Conservation (phyloP, 2,888 invertebrate genomes). For the Baronia brevicornis region DNA sequence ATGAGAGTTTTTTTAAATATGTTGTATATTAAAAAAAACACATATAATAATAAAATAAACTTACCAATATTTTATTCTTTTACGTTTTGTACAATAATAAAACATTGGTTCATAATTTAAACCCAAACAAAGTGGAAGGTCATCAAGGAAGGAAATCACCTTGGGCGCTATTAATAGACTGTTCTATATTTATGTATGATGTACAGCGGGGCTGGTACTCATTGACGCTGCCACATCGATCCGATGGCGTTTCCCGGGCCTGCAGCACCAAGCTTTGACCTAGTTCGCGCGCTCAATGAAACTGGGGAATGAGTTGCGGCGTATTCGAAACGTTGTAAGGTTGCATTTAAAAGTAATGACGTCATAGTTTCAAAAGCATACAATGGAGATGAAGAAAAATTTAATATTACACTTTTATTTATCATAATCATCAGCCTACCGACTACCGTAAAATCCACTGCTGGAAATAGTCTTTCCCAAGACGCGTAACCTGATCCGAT, state of each 20-base stretch:
- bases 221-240: constrained; percentile 64
- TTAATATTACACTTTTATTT: constrained; percentile 2
- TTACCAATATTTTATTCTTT: too few relatives aligned
- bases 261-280: constrained; percentile 54
- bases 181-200: constrained; percentile 29
- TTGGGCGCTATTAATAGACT: constrained; percentile 49
- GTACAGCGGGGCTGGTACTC: constrained; percentile 29
- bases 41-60: too few relatives aligned
- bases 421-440: background rate
- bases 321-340: constrained; percentile 3
- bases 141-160: constrained; percentile 24
- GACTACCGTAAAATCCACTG: too few relatives aligned
- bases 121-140: constrained; percentile 1
- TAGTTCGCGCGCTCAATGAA: constrained; percentile 63
- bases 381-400: too few relatives aligned
- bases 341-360: background rate
- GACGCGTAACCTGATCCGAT: too few relatives aligned
- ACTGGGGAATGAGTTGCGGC: constrained; percentile 23
- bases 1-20: too few relatives aligned
- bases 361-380: too few relatives aligned
- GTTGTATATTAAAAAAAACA: too few relatives aligned
- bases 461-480: too few relatives aligned
- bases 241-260: constrained; percentile 39
- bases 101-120: background rate
- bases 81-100: too few relatives aligned